Base-by-base conservation (phyloP, 1,140 invertebrate genomes). In the Portunus trituberculatus region DNA sequence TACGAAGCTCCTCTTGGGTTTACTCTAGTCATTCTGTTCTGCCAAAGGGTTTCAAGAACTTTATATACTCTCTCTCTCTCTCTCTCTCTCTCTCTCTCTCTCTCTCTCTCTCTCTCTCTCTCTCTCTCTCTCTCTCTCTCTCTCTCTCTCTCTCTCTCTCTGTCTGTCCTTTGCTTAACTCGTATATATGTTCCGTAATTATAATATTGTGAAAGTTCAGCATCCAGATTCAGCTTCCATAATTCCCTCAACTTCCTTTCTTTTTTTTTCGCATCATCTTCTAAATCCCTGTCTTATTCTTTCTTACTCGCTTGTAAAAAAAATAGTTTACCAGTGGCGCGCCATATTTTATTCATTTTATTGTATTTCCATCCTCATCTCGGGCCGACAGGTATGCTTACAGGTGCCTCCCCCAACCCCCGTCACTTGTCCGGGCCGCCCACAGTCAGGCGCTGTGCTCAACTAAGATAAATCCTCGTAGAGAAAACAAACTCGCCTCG, bases 401-500 rank as follows among this genome's bases (percentile, higher is more conserved):
- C 91, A 82, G 29, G 32, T n/a, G 39, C 76, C 59, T 67, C 48
- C 32, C 29, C 67, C 91, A 0, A 12, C 31, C 20, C 20, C 31
- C 91, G 12, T 28, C 25, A 92, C 67, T 29, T 28, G 76, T 25
- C 67, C 52, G 52, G 48, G 16, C 31, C 90, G 8, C 48, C 59
- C 20, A 83, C 91, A 31, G 16, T 1, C 45, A 89, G 4, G 32
- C 31, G 12, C 31, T 45, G 8, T 45, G 16, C 31, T 45, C 88
- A 16, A n/a, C 91, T 29, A 84, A n/a, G 28, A 45, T 84, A 83
- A 39, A 83, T 93, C 91, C n/a, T 48, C 91, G 52, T 4, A 16
- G 76, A 46, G 39, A 83, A 83, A 93, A 93, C 91, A 93, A 93
- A 93, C 91, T 67, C n/a, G 67, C 76, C 91, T 84, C 45, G 82